Base-by-base conservation (phyloP, 2,888 invertebrate genomes). In the Melanchra persicariae region DNA sequence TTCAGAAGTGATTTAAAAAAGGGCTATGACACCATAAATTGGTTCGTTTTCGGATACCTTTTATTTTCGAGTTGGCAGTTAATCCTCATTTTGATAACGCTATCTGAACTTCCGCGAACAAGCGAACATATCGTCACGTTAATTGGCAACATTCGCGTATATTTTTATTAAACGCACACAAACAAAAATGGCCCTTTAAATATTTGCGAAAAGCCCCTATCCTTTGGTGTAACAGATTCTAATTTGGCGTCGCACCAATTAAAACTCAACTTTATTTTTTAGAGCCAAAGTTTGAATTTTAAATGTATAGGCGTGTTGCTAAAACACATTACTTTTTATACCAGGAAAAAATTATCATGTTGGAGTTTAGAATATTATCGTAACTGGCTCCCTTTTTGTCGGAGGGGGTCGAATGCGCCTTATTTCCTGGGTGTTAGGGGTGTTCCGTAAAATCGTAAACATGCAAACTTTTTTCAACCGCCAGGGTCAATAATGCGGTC, bases 261-360 rank as follows among this genome's bases (percentile, higher is more conserved):
- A 78, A 89, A 87, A 85, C 81, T 86, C 70, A 83, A 85, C 90
- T 85, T 83, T 91, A 89, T 83, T 66, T 70, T 77, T 40, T n/a
- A 19, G 37, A 9, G 15, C 17, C 69, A 76, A 87, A 77, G 86
- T 82, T 83, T 77, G 70, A 88, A 84, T 85, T 79, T 74, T 68
- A 74, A 66, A 74, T 71, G 81, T 51, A 77, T 67, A 60, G 34
- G 45, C 9, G 17, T 63, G 52, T 74, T 74, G 85, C 77, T 84
- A 79, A 85, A 86, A 84, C 86, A 83, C 91, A 90, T 92, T 91
- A 90, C 88, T 90, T 93, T 92, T 93, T 92, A 92, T 91, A 91
- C 85, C 88, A 87, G 87, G 89, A 89, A 89, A 88, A 89, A 90
- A 89, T 87, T 88, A 91, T 90, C 91, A 91, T 89, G 88, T 87